Conservation (phyloP, 2,113 vertebrate species). For the Lates calcarifer region DNA sequence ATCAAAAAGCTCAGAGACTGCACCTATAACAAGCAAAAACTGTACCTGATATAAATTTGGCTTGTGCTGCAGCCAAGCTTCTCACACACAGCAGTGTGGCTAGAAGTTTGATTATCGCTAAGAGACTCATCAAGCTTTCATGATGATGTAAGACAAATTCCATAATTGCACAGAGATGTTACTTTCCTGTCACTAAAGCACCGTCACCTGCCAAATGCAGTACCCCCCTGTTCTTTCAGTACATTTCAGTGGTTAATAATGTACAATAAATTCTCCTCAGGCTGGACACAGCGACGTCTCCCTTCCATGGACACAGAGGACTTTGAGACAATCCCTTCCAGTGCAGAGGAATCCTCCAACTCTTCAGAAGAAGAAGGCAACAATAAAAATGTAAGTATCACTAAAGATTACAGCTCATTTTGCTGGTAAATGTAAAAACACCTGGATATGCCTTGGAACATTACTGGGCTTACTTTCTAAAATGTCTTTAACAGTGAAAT, state of each 20-base stretch:
- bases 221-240: not conserved
- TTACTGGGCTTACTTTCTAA: not conserved
- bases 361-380: slow-evolving; percentile 91
- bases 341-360: slow-evolving; percentile 91
- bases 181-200: not conserved
- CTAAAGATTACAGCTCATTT: not conserved
- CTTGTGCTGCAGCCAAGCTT: too few species aligned
- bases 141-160: not conserved
- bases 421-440: not conserved
- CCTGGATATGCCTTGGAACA: not conserved
- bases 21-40: too few species aligned
- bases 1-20: too few species aligned
- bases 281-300: slow-evolving; percentile 87
- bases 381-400: slow-evolving; percentile 85
- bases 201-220: not conserved
- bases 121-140: slow-evolving; percentile 1
- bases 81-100: too few species aligned
- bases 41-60: too few species aligned
- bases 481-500: not conserved
- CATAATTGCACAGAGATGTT: not conserved
- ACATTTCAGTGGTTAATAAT: slow-evolving; percentile 2
- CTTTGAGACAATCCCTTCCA: slow-evolving; percentile 93
- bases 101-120: not conserved
- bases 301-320: slow-evolving; percentile 90
- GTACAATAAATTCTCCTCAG: slow-evolving; percentile 73